These are phyloP conservation scores for Megalops atlanticus DNA, from an alignment of 2,113 vertebrate genomes.

Conservation along the genomic window DNA sequence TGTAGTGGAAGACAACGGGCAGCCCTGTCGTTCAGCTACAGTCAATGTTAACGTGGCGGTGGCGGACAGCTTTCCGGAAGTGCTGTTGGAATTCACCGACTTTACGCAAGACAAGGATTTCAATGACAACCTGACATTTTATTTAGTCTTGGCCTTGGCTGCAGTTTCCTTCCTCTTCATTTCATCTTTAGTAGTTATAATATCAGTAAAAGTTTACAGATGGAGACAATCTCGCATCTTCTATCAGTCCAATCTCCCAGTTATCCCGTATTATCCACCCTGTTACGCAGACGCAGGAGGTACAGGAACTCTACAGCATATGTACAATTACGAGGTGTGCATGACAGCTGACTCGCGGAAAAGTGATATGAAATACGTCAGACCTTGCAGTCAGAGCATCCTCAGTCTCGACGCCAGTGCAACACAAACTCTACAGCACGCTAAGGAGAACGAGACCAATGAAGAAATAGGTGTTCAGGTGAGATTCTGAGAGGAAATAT, in stretches of 20 bases:
- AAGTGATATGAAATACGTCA: conserved; percentile 11
- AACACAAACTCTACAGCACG: neutral
- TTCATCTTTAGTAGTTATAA: conserved; percentile 25
- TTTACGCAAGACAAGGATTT: too few relatives aligned
- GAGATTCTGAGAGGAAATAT: too few relatives aligned
- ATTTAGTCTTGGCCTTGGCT: too few relatives aligned
- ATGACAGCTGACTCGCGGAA: conserved; percentile 32
- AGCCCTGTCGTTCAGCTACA: conserved; percentile 42
- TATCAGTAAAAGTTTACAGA: conserved; percentile 49
- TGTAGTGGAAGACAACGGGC: too few relatives aligned
- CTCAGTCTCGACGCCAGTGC: neutral
- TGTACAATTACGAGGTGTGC: conserved; percentile 33
- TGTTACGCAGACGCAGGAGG: conserved; percentile 19
- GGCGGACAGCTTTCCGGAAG: too few relatives aligned
- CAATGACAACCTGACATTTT: too few relatives aligned
- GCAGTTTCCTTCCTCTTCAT: conserved; percentile 60
- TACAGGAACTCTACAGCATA: conserved; percentile 26
- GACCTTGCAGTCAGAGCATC: conserved; percentile 13
- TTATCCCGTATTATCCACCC: conserved; percentile 34
- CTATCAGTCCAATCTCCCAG: too few relatives aligned
- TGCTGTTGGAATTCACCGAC: too few relatives aligned
- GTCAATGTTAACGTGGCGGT: too few relatives aligned
- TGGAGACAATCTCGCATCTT: conserved; percentile 26
- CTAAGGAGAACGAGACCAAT: conserved; percentile 23
- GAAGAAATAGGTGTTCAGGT: too few relatives aligned